Evolutionary conservation across 2,113 vertebrate genomes (phyloP), one percentile per base, ranked within the genome.

Genomic region (Aphyosemion australe): DNA sequence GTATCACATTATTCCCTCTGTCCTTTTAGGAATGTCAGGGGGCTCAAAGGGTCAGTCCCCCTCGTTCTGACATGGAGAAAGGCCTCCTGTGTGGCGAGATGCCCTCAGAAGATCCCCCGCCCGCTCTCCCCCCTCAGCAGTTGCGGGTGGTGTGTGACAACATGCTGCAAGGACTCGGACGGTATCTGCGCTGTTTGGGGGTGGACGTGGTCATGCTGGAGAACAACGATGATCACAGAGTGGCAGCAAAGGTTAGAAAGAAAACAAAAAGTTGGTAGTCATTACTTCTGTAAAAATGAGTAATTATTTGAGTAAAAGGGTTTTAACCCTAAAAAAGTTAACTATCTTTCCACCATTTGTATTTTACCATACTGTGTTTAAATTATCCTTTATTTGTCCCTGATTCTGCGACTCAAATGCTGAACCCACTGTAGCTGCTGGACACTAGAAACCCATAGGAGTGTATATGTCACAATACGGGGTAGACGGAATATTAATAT

Each of bases 161-260:
- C 87, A 96, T 96, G 96, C 89, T 96, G 12, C 93, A 95, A 66
- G 96, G 95, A 21, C 92, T 96, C 0, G 96, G 95, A 0, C 89
- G 94, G 47, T 94, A 93, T 63, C 93, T 97, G 60, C 94, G 94
- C 76, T 94, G 94, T 70, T 88, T 96, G 2, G 95, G 95, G 0
- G 90, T 94, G 0, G 94, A 96, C 0, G 94, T 94, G 16, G 56
- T 65, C 1, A 89, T 95, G 68, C 80, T 96, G 89, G 92, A 93
- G 54, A 92, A 92, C 2, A 74, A 71, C 0, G 93, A 97, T 5
- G 94, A 96, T 70, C 96, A 96, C 69, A 88, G 89, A 78, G 86
- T 81, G 55, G 95, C 94, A 1, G 95, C 94, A 1, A 88, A 94
- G 92, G 96, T 95, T 20, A n/a, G 12, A 26, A 26, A 26, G 26